Evolutionary conservation across 1,140 invertebrate species (phyloP), one percentile per base, ranked within the genome.

Genomic region (Drosophila pachea): DNA sequence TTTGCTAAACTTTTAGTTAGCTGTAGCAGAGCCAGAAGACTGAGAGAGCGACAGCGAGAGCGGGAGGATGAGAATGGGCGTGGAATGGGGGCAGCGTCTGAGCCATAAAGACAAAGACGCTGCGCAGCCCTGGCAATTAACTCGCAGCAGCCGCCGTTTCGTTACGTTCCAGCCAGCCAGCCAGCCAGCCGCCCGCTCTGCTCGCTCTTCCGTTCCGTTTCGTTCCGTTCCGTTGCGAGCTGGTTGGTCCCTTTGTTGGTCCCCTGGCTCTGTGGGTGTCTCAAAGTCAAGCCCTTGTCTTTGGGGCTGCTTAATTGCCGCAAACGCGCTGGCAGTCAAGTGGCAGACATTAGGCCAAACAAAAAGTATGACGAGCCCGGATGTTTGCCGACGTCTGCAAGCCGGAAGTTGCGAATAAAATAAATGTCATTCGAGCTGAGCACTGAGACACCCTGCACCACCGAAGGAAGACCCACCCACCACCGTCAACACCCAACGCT

Each of bases 291-390:
- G 59, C 78, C 68, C 72, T 73, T 72, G 68, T 62, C 65, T 75
- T 73, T 73, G 58, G 70, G 58, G 77, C 67, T 69, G 67, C 77
- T 86, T 86, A 86, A 86, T 86, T 86, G 81, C 77, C 81, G 71
- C 74, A 86, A 86, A 86, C 86, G 81, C 82, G 78, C 86, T 86
- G 86, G 86, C 71, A 73, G 82, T 71, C 81, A 86, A 86, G 82
- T 86, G 72, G 77, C 82, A 77, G 82, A 61, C 82, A 86, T 84
- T 86, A 86, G 54, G 73, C 78, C 22, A 78, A 82, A 86, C 82
- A 86, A 86, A 75, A 87, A 86, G 76, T 84, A 84, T 84, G 81
- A 86, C 52, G 75, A 54, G 68, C 61, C 81, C 81, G 79, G 79
- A 84, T 84, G 79, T 84, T 84, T 76, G 65, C 60, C 76, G 79